These are phyloP conservation scores for Pelecanoides urinatrix DNA, from an alignment of 2,113 vertebrate genomes.

Conservation along the genomic window DNA sequence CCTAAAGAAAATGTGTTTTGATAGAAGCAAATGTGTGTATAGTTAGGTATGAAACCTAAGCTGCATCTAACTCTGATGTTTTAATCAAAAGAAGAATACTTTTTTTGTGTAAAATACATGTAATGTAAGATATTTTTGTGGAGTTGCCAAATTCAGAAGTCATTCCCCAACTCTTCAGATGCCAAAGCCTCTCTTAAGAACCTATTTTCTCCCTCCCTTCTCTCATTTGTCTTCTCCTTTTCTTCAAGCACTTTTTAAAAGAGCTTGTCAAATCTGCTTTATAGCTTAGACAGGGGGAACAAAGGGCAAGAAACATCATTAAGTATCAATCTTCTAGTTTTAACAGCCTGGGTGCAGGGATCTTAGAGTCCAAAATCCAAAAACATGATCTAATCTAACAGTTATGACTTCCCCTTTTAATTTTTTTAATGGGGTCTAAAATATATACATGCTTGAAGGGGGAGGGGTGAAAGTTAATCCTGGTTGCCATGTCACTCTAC, in stretches of 20 bases:
- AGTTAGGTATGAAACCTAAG: background rate
- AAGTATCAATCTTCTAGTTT: slow-evolving; percentile 34
- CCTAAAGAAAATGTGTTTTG: background rate
- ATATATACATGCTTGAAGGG: background rate
- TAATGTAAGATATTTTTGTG: background rate
- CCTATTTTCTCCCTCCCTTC: background rate
- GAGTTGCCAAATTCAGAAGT: background rate
- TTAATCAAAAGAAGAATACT: background rate
- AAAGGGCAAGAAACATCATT: slow-evolving; percentile 56
- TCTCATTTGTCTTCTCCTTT: slow-evolving; percentile 40
- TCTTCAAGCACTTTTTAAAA: slow-evolving; percentile 20
- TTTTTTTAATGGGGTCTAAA: slow-evolving; percentile 59
- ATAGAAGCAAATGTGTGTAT: background rate
- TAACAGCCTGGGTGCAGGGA: background rate
- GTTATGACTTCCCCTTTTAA: slow-evolving; percentile 57
- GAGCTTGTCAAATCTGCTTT: slow-evolving; percentile 49
- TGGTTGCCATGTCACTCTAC: slow-evolving; percentile 55
- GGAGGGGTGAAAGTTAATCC: slow-evolving; percentile 44
- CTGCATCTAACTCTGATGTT: background rate
- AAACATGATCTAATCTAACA: slow-evolving; percentile 8
- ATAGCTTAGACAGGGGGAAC: slow-evolving; percentile 24
- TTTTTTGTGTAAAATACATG: background rate
- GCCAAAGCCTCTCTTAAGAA: background rate
- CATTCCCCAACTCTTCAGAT: background rate
- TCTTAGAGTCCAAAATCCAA: background rate